Percentiles rank a stretch among this genome's conserved stretches.
phyloP scores from a whole-genome alignment of 2,888 invertebrate species.

The Maniola hyperantus region DNA sequence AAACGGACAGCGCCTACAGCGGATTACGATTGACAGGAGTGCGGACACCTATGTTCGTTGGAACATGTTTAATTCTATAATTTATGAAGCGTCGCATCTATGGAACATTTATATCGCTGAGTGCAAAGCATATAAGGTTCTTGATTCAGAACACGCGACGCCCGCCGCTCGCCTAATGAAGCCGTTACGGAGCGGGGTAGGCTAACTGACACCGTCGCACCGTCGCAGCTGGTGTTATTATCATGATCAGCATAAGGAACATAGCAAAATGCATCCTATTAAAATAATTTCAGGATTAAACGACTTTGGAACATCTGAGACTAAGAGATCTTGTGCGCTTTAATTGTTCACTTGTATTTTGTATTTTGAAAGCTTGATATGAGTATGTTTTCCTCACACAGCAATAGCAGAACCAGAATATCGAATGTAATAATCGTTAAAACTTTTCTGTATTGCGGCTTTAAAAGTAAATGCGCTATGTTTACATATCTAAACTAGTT shows the following conservation, averaged over 20 bases:
- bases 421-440: neutral
- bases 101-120: too few species aligned
- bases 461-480: neutral
- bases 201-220: constrained; percentile 62
- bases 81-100: too few species aligned
- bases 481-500: constrained; percentile 5
- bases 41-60: too few species aligned
- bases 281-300: constrained; percentile 37
- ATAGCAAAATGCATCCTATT: constrained; percentile 38
- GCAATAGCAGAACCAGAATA: neutral
- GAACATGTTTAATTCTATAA: too few species aligned
- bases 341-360: constrained; percentile 1
- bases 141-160: constrained; percentile 50
- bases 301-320: constrained; percentile 23
- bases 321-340: constrained; percentile 9
- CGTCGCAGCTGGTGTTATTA: constrained; percentile 67
- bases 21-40: too few species aligned
- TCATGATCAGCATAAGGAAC: constrained; percentile 52
- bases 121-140: constrained; percentile 52
- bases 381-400: neutral
- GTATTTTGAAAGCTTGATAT: neutral
- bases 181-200: constrained; percentile 68
- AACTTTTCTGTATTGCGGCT: neutral
- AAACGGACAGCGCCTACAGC: too few species aligned
- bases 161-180: constrained; percentile 62